Base-by-base conservation (phyloP, 2,797 vertebrate genomes). In the Momotus momota region DNA sequence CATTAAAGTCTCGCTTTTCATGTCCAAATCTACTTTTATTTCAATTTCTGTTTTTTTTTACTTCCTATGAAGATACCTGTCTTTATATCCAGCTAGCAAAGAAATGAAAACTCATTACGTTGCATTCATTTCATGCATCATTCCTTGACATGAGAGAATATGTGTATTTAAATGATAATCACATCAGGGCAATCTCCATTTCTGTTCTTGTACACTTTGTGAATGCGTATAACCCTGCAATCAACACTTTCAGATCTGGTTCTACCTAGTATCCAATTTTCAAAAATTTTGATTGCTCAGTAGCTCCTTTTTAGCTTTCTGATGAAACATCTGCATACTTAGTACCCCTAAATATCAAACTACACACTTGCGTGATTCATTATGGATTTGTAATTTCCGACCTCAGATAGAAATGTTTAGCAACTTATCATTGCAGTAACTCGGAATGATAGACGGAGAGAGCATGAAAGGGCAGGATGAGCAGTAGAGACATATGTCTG, bases 241-340 rank as follows among this genome's bases (percentile, higher is more conserved):
- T 94, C 94, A 95, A 88, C 85, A 77, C 90, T 96, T 93, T 91
- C 77, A 90, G 43, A 81, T 93, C 46, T 79, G 27, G 5, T 79
- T 90, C 73, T 96, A 82, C 49, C 43, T 71, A 41, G 41, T 29
- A 91, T n/a, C 61, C 62, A 94, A 77, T 90, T 93, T 94, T 81
- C n/a, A 88, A 90, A 82, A 92, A 49, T 52, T 46, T 55, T 94
- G 93, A 94, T 96, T 96, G 85, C 85, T 82, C 87, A 81, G 82
- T 81, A 86, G 12, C 40, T 86, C 26, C 49, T 92, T 78, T 75
- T 81, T 60, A 86, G 62, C 43, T 86, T 81, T 51, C 38, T 96
- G 88, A 97, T 88, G 60, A 94, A 93, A 86, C 25, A 38, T 66
- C 58, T 93, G 73, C 85, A 84, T 93, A 72, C 19, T 80, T 67